Evolutionary conservation across 2,888 invertebrate species (phyloP), one percentile per base, ranked within the genome.

Genomic region (Noctua comes): DNA sequence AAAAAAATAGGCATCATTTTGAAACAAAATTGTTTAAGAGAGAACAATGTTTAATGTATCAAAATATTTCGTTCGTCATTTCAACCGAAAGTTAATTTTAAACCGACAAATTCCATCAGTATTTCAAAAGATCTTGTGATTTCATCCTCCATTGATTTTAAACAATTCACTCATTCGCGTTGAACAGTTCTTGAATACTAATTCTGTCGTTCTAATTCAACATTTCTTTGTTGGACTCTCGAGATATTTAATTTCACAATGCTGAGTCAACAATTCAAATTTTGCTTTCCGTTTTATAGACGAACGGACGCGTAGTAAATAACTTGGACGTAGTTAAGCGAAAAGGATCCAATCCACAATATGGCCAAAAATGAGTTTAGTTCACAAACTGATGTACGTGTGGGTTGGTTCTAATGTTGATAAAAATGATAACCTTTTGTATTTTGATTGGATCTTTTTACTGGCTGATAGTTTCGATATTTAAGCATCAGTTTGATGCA

Each of bases 251-350:
- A 76, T 76, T 68, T 73, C 36, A 73, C 71, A 68, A 71, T 16
- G 16, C 48, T 27, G 43, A 69, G n/a, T 70, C 64, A 68, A 11
- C 36, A 71, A 71, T 66, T 54, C 36, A 31, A 31, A n/a, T 79
- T 57, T 59, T 71, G 64, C 64, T 68, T 79, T 73, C 68, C 62
- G 24, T 82, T 86, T 87, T 79, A 78, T 70, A 76, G 84, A 78
- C 76, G 75, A 79, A 75, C 72, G 71, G 64, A 74, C 77, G 79
- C 31, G 77, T 80, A 83, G 73, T 79, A 68, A 82, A 70, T 74
- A 74, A 74, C 81, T 77, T 54, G 54, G 46, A 27, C 69, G 69
- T 74, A 71, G 46, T 72, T 76, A 51, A 46, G 64, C 21, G 16
- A 21, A 16, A 16, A 16, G 13, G 46, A 2, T n/a, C n/a, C n/a